Evolutionary conservation across 2,888 invertebrate species (phyloP), one percentile per base, ranked within the genome.

Genomic region (Rotaria socialis): DNA sequence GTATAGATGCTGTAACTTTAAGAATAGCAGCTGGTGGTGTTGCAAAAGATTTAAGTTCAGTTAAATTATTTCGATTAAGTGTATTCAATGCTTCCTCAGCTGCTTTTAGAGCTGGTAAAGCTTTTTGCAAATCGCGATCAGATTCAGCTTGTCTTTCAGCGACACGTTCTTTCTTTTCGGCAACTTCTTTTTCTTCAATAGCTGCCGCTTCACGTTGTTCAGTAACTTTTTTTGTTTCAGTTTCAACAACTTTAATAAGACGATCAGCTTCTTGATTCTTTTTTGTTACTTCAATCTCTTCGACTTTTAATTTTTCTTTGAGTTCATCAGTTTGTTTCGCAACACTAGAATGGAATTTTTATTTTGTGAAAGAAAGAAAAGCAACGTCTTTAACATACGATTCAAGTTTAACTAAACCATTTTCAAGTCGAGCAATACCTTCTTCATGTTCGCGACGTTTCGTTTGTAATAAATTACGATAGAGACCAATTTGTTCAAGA

Each of bases 181-280:
- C 35, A 24, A 87, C 86, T 85, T 87, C 86, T 41, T 56, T 55
- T 35, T 86, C 84, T 52, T 87, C 86, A 27, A 84, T 96, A 89
- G 96, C 96, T 86, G 97, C 92, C 86, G 91, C 90, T 6, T 94
- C 94, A 91, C 97, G 97, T 91, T 97, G 97, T 87, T 93, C 94
- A 89, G 95, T 95, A 4, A 97, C 97, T 92, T 96, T 96, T 89
- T 96, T 96, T 16, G 97, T 97, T 92, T 97, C 97, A 86, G 96
- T 93, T 14, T 96, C 96, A 27, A 97, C 97, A 90, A 96, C 96
- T 74, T 85, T 87, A 89, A 97, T 96, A 52, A 97, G 93, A 88
- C 94, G 94, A 91, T 97, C 97, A 5, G 97, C 97, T 7, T 96
- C 96, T 88, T 96, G 96, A 90, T 97, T 97, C 91, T 97, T 97